Evolutionary conservation across 2,797 vertebrate species (phyloP).

Genomic region (Lemur catta): DNA sequence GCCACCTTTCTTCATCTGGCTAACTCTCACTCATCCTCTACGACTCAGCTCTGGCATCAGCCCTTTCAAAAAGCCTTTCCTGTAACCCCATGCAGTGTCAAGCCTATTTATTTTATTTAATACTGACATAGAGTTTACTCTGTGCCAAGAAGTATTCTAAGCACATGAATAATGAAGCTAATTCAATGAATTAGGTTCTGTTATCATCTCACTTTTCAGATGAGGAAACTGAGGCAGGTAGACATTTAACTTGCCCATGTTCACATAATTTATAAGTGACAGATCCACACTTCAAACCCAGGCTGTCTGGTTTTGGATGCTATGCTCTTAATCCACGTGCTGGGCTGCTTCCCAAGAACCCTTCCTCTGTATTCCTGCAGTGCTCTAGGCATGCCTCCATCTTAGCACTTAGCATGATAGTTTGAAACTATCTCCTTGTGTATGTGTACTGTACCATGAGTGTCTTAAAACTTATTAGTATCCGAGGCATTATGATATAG

Average conservation of each 20-base stretch:
- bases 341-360: not conserved
- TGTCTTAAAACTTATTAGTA: not conserved
- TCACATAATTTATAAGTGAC: not conserved
- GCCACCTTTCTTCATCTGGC: not conserved
- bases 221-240: conserved; percentile 18
- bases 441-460: not conserved
- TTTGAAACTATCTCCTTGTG: not conserved
- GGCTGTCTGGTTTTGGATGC: not conserved
- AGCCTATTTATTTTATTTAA: conserved; percentile 2
- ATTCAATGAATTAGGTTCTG: not conserved
- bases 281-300: not conserved
- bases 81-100: not conserved
- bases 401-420: not conserved
- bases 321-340: not conserved
- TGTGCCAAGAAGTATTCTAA: conserved; percentile 22
- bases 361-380: not conserved
- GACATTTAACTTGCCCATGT: not conserved
- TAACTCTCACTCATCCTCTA: not conserved
- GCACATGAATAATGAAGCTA: not conserved
- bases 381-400: not conserved
- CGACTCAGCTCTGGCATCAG: not conserved
- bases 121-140: not conserved
- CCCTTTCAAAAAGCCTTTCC: not conserved
- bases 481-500: not conserved
- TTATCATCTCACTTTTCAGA: not conserved